Base-by-base conservation (phyloP, 2,113 vertebrate genomes). In the Campylomormyrus tamandua region DNA sequence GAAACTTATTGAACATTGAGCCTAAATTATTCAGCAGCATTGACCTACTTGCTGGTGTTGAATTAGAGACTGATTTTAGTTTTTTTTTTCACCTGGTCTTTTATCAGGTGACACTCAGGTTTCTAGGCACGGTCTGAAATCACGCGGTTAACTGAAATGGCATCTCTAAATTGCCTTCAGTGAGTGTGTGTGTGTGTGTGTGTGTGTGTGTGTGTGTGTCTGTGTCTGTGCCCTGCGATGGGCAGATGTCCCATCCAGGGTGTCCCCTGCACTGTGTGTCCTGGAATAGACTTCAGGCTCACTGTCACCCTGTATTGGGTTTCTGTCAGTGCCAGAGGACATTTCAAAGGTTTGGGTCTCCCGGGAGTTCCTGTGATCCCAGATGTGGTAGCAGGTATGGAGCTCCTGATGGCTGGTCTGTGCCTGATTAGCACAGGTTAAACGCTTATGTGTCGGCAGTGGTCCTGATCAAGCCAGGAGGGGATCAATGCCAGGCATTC, bases 1-100 rank as follows among this genome's bases (percentile, higher is more conserved):
- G 92, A 92, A 94, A 93, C 95, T 93, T 94, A 95, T 95, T 95
- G 95, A 95, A 94, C 94, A 95, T 95, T 93, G 94, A 93, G 94
- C 92, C 92, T 96, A 93, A 94, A 95, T 94, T 94, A 95, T 95
- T 95, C 94, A 95, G 94, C 91, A 94, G 92, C 93, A 93, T 94
- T 93, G 94, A 95, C 95, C 95, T 93, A 95, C 94, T 94, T 95
- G 92, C 91, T 90, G 91, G 92, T 92, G 93, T 93, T 92, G 93
- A 95, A 93, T 94, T 93, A 93, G 93, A 95, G 93, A 92, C 94
- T 50, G 56, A 87, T 84, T 85, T 56, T 62, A 84, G 39, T 8
- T 62, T 88, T 17, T 52, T 46, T 35, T 46, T 35, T 0, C 15
- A 19, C 45, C 50, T 50, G 48, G 21, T 7, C 3, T 48, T 31